Base-by-base conservation (phyloP, 2,888 invertebrate genomes). In the Nineta flava region DNA sequence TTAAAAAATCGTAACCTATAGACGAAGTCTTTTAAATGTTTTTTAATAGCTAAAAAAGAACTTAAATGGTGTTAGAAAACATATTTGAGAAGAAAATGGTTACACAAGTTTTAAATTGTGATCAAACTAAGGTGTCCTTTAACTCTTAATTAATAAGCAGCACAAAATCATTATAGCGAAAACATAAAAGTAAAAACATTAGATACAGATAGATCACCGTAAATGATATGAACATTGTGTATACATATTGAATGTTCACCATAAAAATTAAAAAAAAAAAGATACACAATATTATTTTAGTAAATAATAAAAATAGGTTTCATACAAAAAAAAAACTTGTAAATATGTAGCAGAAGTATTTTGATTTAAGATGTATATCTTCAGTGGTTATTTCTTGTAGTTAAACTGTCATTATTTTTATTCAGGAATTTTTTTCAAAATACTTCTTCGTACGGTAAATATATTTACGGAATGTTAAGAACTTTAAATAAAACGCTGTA, bases 71-170 rank as follows among this genome's bases (percentile, higher is more conserved):
- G 26, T 26, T 26, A 26, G 26, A 26, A 26, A 26, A 26, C 7
- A 26, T 26, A 7, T 26, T 26, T 26, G 26, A 3, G 26, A 26
- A 26, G 6, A 46, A 50, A 51, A 51, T 62, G 62, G 60, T 62
- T 60, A 61, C 57, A 59, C 61, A 60, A 56, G 59, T 59, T 59
- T 21, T 59, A 60, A 26, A 60, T 62, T 62, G 63, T 62, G 64
- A 66, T 64, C 60, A 62, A 61, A 58, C 60, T 57, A 64, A 63
- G 62, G 65, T 65, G 65, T 61, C 62, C 63, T 64, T 64, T 63
- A 58, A 55, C 57, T 60, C 54, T 51, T 58, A 61, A 54, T 57
- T 60, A 60, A 53, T 60, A 60, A 58, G 40, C 48, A 48, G 48
- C 48, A 48, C 48, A 56, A 64, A 48, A 34, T 34, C 26, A 26